Percentiles rank a stretch among this genome's conserved stretches.
Evolutionary conservation across 2,797 vertebrate genomes (phyloP).

Genomic region (Rhabdomys pumilio): DNA sequence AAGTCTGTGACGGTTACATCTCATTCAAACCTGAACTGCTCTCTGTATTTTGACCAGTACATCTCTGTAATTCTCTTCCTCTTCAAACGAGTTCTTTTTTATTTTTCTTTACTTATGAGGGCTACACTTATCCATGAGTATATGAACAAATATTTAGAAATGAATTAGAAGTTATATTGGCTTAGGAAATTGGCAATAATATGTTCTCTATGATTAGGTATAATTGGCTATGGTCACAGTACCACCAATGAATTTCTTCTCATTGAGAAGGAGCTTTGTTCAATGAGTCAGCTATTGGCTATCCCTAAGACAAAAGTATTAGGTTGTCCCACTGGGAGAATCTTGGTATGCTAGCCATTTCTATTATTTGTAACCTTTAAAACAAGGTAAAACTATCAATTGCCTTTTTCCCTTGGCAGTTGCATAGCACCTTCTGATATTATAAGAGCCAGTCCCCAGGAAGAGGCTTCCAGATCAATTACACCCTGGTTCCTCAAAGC

Average conservation of each 20-base stretch:
- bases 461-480: not conserved
- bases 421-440: not conserved
- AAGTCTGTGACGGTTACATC: not conserved
- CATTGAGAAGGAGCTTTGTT: not conserved
- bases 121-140: not conserved
- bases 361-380: not conserved
- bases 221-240: not conserved
- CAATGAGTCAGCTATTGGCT: not conserved
- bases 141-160: not conserved
- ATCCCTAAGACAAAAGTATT: not conserved
- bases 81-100: not conserved
- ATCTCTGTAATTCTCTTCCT: not conserved
- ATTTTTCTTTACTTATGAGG: not conserved
- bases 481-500: not conserved
- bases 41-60: not conserved
- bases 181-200: not conserved
- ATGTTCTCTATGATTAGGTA: not conserved
- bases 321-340: not conserved
- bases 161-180: not conserved
- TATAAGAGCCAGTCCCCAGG: not conserved
- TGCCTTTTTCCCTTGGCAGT: not conserved
- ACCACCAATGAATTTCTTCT: not conserved
- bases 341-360: not conserved
- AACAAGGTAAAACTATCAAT: not conserved
- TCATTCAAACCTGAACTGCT: not conserved